A percentile compares a stretch with the other conserved stretches of the same genome.
These are phyloP conservation scores for Calosoma granatense DNA, from an alignment of 1,140 invertebrate genomes.

Conservation along the genomic window DNA sequence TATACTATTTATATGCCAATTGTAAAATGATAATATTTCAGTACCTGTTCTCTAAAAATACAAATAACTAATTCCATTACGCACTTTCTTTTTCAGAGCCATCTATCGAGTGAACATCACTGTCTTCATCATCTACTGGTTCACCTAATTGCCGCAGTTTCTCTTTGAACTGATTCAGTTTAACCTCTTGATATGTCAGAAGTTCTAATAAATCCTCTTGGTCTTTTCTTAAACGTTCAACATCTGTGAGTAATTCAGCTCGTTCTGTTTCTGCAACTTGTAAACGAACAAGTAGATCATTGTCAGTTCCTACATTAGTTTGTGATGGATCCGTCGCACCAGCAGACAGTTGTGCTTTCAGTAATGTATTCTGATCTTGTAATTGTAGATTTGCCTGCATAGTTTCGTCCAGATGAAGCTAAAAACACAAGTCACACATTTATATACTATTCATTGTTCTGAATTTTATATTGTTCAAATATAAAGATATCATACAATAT, in stretches of 20 bases:
- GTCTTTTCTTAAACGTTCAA: slow-evolving; percentile 69
- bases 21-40: too few species aligned
- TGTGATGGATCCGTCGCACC: slow-evolving; percentile 21
- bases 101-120: slow-evolving; percentile 2
- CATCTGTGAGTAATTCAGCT: slow-evolving; percentile 39
- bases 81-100: neutral
- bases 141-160: slow-evolving; percentile 59
- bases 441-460: too few species aligned
- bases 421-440: slow-evolving; percentile 19
- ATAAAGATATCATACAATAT: too few species aligned
- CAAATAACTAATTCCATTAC: too few species aligned
- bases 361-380: slow-evolving; percentile 77
- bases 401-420: slow-evolving; percentile 61
- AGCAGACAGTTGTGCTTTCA: slow-evolving; percentile 61
- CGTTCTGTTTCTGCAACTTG: slow-evolving; percentile 17
- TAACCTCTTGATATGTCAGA: slow-evolving; percentile 72
- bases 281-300: slow-evolving; percentile 16
- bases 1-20: too few species aligned
- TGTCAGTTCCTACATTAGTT: slow-evolving; percentile 11
- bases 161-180: slow-evolving; percentile 60
- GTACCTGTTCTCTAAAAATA: too few species aligned
- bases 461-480: too few species aligned
- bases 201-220: slow-evolving; percentile 84
- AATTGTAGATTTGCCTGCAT: slow-evolving; percentile 61
- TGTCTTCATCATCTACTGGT: slow-evolving; percentile 39